Percentiles rank a stretch among this genome's conserved stretches.
phyloP scores from a whole-genome alignment of 2,797 vertebrate genomes.

The Fratercula arctica region DNA sequence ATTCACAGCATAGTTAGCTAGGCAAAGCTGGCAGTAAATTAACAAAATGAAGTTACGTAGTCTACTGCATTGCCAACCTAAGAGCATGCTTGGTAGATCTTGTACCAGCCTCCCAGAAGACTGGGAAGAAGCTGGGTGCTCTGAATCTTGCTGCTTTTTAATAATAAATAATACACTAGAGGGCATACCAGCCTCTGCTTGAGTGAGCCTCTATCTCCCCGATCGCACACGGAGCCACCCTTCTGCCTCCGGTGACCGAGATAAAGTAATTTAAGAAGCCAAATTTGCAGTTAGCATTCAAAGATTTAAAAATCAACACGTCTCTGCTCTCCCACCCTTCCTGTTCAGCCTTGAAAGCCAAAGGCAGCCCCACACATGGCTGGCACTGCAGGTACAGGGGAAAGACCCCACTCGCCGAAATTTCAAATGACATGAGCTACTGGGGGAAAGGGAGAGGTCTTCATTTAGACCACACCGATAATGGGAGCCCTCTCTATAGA shows the following conservation, averaged over 20 bases:
- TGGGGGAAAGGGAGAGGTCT: neutral
- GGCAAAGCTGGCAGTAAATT: neutral
- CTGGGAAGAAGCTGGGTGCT: neutral
- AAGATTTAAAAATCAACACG: neutral
- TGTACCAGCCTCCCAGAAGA: neutral
- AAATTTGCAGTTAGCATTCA: neutral
- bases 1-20: neutral
- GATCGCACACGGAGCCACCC: neutral
- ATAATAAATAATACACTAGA: neutral
- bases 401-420: accelerated
- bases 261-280: neutral
- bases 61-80: neutral
- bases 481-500: neutral
- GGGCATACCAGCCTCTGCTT: neutral
- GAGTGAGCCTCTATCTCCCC: neutral
- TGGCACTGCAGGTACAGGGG: neutral
- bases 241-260: neutral
- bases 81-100: neutral
- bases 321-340: neutral
- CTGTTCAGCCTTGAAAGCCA: neutral
- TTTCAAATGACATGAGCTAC: neutral
- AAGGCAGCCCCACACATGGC: neutral
- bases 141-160: neutral
- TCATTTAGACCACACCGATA: accelerated
- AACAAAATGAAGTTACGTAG: neutral